Evolutionary conservation across 2,797 vertebrate species (phyloP), one percentile per base, ranked within the genome.

Genomic region (Todus mexicanus): DNA sequence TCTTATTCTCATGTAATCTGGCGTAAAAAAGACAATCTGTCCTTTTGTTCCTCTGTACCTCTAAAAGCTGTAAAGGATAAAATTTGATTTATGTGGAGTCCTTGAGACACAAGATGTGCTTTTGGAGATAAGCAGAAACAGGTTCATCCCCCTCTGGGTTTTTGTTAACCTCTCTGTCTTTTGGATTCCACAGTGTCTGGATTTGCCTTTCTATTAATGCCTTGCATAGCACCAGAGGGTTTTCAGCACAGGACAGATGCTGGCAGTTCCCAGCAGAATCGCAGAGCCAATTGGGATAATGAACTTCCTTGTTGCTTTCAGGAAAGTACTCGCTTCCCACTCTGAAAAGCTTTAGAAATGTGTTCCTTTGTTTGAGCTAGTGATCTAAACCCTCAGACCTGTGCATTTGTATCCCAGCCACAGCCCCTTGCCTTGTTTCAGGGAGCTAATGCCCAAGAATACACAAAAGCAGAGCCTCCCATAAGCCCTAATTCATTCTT

Each of bases 81-180:
- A 95, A 92, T 85, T 86, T 83, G 43, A 85, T 93, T 94, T 93
- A 92, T 87, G 33, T 93, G 84, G 54, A 85, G 61, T 95, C 79
- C 90, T 84, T 93, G 87, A 81, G 70, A 91, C 73, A 83, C 87
- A 96, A 93, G 92, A 94, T 92, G 87, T 86, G 82, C 47, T 78
- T 96, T 91, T 93, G 84, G 91, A 91, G 91, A 95, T 94, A 95
- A 94, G 87, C 92, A 76, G 84, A 56, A 85, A 40, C 73, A 89
- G 94, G 93, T 95, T 93, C 87, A 70, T 84, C 45, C 76, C 79
- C 61, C 33, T 76, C 84, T 82, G 79, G 87, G 73, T 70, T 95
- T 95, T 94, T 89, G 74, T 92, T 92, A 94, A 78, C 92, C 77
- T 93, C 66, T 60, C 29, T 90, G 75, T 81, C 59, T 89, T 86